A percentile compares a stretch with the other conserved stretches of the same genome.
Evolutionary conservation across 2,113 vertebrate genomes (phyloP).

Genomic region (Chrysemys picta): DNA sequence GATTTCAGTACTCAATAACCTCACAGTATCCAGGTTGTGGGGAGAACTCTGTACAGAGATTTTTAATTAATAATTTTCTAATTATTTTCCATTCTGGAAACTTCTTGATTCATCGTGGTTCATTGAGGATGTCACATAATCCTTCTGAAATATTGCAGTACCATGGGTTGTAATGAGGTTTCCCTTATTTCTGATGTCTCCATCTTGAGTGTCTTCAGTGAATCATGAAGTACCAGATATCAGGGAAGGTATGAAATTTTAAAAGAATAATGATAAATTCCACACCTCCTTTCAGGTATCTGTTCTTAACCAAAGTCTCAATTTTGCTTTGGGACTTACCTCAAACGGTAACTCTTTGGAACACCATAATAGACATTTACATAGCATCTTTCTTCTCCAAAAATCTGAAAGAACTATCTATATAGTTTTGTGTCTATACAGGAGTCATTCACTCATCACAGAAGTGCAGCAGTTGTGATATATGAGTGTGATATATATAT

Average conservation of each 20-base stretch:
- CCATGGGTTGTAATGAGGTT: background rate
- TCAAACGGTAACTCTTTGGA: background rate
- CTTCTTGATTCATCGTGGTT: background rate
- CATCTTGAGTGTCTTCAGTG: background rate
- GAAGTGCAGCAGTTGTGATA: background rate
- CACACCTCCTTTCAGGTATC: rapidly evolving
- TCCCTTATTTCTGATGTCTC: background rate
- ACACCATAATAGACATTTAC: background rate
- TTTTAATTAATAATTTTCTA: background rate
- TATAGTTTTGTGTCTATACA: background rate
- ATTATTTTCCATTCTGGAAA: rapidly evolving
- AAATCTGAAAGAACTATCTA: background rate
- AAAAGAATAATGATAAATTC: background rate
- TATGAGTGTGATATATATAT: background rate
- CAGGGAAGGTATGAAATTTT: rapidly evolving
- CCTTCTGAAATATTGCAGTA: background rate
- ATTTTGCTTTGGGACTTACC: background rate
- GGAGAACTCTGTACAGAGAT: background rate
- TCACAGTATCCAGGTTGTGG: background rate
- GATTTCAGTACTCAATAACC: background rate
- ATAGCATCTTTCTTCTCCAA: background rate
- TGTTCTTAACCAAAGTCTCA: background rate
- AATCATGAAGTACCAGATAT: background rate
- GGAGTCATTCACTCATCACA: background rate
- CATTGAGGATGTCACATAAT: background rate